A percentile compares a stretch with the other conserved stretches of the same genome.
These are phyloP conservation scores for Pelusios castaneus DNA, from an alignment of 2,113 vertebrate genomes.

Conservation along the genomic window DNA sequence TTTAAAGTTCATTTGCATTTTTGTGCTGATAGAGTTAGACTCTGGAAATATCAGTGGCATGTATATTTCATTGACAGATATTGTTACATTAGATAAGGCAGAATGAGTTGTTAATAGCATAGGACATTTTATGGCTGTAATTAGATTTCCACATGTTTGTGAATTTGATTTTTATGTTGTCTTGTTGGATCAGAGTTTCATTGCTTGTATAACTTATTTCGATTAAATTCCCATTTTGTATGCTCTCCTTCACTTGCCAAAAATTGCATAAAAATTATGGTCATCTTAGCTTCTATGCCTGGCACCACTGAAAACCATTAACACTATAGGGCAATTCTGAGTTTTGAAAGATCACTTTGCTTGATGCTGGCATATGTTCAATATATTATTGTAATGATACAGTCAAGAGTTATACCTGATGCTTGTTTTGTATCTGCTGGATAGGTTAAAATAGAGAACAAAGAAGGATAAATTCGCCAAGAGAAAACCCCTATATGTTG, in stretches of 20 bases:
- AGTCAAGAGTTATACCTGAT: not conserved
- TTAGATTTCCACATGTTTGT: not conserved
- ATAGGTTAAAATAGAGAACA: not conserved
- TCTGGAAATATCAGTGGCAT: not conserved
- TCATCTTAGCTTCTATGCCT: not conserved
- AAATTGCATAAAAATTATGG: not conserved
- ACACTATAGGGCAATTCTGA: accelerated
- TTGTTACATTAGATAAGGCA: not conserved
- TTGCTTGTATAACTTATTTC: not conserved
- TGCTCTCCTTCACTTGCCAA: not conserved
- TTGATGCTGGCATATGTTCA: not conserved
- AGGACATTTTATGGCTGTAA: accelerated
- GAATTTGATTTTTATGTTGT: not conserved
- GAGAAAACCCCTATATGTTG: not conserved
- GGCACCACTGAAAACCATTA: not conserved
- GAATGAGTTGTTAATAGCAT: not conserved
- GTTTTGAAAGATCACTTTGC: not conserved
- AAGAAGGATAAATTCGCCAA: not conserved
- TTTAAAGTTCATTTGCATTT: not conserved
- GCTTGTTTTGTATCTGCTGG: not conserved
- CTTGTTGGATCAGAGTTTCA: not conserved
- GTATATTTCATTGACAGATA: not conserved
- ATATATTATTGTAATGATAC: not conserved
- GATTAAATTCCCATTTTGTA: not conserved
- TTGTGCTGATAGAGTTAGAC: not conserved